phyloP scores from a whole-genome alignment of 1,140 invertebrate genomes.

The Lepidotrigona ventralis region DNA sequence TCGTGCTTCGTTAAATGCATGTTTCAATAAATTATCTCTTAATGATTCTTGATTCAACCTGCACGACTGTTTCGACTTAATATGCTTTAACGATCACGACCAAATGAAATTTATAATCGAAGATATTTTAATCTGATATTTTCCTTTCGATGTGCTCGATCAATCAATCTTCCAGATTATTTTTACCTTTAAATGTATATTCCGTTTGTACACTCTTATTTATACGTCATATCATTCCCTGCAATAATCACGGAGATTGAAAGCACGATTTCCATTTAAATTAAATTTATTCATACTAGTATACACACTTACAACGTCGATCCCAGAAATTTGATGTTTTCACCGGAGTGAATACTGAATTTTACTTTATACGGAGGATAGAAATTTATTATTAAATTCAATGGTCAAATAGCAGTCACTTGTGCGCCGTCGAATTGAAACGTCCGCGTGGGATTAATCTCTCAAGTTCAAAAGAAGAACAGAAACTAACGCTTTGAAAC shows the following conservation, averaged over 20 bases:
- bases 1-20: neutral
- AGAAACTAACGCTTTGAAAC: neutral
- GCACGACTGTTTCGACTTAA: neutral
- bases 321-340: neutral
- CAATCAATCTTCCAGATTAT: slow-evolving; percentile 5
- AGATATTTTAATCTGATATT: neutral
- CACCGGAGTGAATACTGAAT: neutral
- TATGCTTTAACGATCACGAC: neutral
- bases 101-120: neutral
- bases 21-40: neutral
- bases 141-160: neutral
- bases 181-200: neutral
- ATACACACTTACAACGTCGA: neutral
- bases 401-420: neutral
- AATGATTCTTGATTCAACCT: neutral
- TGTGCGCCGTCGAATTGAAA: neutral
- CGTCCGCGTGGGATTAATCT: neutral
- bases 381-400: neutral
- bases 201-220: neutral
- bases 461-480: neutral
- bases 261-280: neutral
- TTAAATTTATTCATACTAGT: neutral
- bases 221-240: neutral
- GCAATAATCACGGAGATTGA: neutral
- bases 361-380: neutral